phyloP scores from a whole-genome alignment of 2,888 invertebrate genomes.

The Hypomecis atomaria region DNA sequence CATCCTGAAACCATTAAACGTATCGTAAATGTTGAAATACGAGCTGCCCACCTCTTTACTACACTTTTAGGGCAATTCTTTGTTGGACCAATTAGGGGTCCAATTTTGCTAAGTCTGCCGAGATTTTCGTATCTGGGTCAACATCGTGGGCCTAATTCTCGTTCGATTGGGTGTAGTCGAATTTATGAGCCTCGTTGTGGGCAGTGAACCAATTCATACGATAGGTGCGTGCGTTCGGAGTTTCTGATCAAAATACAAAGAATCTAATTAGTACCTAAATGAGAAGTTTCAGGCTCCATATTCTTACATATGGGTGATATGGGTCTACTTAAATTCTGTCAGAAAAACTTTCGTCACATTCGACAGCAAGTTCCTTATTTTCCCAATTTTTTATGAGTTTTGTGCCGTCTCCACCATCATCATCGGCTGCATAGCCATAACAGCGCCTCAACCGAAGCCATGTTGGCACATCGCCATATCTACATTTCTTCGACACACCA shows the following conservation, averaged over 20 bases:
- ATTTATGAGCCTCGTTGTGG: constrained; percentile 7
- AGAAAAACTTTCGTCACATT: too few relatives aligned
- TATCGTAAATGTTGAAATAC: constrained; percentile 31
- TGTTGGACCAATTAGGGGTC: constrained; percentile 20
- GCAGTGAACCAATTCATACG: constrained; percentile 12
- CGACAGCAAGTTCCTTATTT: too few relatives aligned
- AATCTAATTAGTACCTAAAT: constrained; percentile 14
- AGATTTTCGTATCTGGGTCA: constrained; percentile 25
- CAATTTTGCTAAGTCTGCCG: constrained; percentile 24
- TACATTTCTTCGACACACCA: too few relatives aligned
- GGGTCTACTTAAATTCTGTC: too few relatives aligned
- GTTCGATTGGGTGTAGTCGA: constrained; percentile 14
- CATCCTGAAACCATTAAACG: constrained; percentile 58
- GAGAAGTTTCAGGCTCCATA: background rate
- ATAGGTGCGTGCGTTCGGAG: background rate
- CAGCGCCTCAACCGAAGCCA: too few relatives aligned
- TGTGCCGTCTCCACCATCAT: too few relatives aligned
- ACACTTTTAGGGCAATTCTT: constrained; percentile 22
- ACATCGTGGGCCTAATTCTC: constrained; percentile 6
- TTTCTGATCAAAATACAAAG: constrained; percentile 3
- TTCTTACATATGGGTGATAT: too few relatives aligned
- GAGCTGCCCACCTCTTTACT: constrained; percentile 24
- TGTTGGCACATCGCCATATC: too few relatives aligned
- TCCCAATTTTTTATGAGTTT: too few relatives aligned
- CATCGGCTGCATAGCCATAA: too few relatives aligned